Conservation (phyloP, 2,797 vertebrate species). For the Periophthalmus magnuspinnatus region DNA sequence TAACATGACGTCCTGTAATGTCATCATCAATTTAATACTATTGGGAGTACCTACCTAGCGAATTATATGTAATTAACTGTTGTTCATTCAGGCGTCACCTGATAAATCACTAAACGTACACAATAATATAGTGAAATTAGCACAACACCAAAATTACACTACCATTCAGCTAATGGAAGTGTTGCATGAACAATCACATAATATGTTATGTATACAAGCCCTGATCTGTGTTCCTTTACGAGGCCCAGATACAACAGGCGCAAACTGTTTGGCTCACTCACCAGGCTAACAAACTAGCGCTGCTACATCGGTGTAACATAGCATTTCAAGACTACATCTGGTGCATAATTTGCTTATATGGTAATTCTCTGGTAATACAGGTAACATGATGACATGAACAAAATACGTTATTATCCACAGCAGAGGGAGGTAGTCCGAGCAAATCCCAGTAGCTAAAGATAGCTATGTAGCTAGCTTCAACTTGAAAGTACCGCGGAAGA, state of each 20-base stretch:
- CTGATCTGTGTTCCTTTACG: constrained; percentile 17
- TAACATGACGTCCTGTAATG: neutral
- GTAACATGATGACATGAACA: neutral
- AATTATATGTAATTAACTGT: neutral
- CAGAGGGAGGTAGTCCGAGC: constrained; percentile 31
- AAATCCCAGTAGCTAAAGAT: constrained; percentile 41
- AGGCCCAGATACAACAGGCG: constrained; percentile 56
- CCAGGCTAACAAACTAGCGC: constrained; percentile 55
- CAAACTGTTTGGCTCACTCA: constrained; percentile 42
- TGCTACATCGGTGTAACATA: constrained; percentile 34
- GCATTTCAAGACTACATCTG: constrained; percentile 10
- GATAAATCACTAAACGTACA: neutral
- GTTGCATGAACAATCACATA: neutral
- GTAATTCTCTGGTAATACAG: neutral
- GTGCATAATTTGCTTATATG: neutral
- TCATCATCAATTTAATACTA: neutral
- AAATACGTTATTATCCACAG: constrained; percentile 26
- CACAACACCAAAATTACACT: neutral
- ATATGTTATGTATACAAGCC: neutral
- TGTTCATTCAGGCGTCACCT: neutral
- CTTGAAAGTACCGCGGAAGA: constrained; percentile 74
- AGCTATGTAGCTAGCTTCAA: constrained; percentile 64
- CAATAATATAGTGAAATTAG: neutral
- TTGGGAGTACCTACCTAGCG: neutral
- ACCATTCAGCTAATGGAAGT: neutral